These are phyloP conservation scores for Scarus forsteni DNA, from an alignment of 2,797 vertebrate species.

Conservation along the genomic window DNA sequence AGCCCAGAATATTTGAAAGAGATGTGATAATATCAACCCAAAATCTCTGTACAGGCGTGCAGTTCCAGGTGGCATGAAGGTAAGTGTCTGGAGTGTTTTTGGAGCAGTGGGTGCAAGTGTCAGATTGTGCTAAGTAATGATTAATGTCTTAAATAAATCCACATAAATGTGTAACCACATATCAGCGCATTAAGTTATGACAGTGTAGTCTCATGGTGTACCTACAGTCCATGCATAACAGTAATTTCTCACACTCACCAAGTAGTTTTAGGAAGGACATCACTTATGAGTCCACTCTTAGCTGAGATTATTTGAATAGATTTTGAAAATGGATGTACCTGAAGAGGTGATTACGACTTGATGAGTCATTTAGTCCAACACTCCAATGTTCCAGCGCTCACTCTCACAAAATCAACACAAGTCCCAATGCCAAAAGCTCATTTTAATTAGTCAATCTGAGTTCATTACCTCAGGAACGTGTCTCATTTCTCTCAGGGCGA, in stretches of 20 bases:
- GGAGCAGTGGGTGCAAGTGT: no score
- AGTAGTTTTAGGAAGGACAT: constrained; percentile 27
- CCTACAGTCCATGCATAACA: constrained; percentile 8
- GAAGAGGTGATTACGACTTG: constrained; percentile 45
- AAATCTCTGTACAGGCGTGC: no score
- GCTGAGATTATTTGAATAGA: constrained; percentile 40
- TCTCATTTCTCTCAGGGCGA: constrained; percentile 44
- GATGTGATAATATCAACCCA: no score
- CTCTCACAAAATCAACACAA: constrained; percentile 51
- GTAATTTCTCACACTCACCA: constrained; percentile 13
- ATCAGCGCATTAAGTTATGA: not conserved
- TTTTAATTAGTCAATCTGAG: constrained; percentile 67
- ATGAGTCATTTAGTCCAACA: constrained; percentile 53
- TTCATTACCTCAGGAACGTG: constrained; percentile 54
- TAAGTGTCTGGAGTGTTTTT: no score
- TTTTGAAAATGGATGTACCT: constrained; percentile 48
- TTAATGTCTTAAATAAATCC: no score
- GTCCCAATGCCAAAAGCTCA: constrained; percentile 44
- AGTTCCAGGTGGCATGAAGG: no score
- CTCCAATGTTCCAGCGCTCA: constrained; percentile 33
- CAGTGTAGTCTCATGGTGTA: not conserved
- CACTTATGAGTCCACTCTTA: constrained; percentile 8
- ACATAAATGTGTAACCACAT: no score
- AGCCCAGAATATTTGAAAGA: no score
- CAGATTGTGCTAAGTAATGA: no score